Base-by-base conservation (phyloP, 2,797 vertebrate genomes). In the Betta splendens region DNA sequence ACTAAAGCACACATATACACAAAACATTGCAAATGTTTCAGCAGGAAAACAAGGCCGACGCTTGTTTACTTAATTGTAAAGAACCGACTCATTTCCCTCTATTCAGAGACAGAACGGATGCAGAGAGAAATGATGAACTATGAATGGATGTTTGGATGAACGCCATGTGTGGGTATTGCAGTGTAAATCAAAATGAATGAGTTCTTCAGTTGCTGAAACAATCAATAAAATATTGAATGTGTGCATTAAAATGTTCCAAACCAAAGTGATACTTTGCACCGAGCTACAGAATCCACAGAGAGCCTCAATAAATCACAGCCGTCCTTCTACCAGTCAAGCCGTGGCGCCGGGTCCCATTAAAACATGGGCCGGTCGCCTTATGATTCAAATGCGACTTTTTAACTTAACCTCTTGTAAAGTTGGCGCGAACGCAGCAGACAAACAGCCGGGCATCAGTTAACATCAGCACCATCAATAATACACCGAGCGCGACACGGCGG, bases 401-500 rank as follows among this genome's bases (percentile, higher is more conserved):
- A 75, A 73, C 51, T 61, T 75, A 61, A 77, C 75, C 63, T 67
- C 26, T 8, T 65, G 43, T 44, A 44, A 73, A 54, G 18, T 21
- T 46, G 44, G 48, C 11, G 23, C 9, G 7, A 57, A 61, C 35
- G 52, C 47, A 12, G 53, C 31, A 63, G 42, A 77, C 60, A 63
- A 78, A 49, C 48, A 71, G 65, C 26, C 17, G 57, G 73, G 78
- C 26, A 42, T 40, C 6, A 2, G 26, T 26, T 23, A 23, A 23
- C 22, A 23, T 23, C 22, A 23, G 22, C 22, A 13, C 22, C 61
- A 82, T 86, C 66, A 86, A 85, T 83, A 83, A 85, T 78, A 69
- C 43, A 86, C n/a, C n/a, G n/a, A n/a, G 45, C 36, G 49, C 23
- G 32, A 40, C 57, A 32, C 71, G 55, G 72, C 70, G 59, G 21